Conservation (phyloP, 2,888 invertebrate species). For the Caradrina clavipalpis region DNA sequence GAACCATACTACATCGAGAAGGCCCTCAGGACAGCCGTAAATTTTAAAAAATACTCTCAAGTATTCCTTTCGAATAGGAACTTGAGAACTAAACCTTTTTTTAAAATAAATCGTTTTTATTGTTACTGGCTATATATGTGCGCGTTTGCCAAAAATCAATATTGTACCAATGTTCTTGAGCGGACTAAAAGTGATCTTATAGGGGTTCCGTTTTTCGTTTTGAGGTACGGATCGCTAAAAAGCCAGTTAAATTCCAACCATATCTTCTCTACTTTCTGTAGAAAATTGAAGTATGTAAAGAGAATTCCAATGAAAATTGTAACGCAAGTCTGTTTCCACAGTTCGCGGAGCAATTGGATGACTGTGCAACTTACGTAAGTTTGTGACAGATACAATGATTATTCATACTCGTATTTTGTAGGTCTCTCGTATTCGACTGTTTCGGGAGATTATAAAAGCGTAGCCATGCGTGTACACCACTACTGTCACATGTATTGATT, state of each 20-base stretch:
- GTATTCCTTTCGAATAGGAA: too few relatives aligned
- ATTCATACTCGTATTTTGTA: constrained; percentile 5
- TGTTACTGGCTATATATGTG: too few relatives aligned
- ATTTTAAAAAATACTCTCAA: too few relatives aligned
- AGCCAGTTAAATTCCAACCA: neutral
- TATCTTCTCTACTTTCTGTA: neutral
- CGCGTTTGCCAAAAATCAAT: too few relatives aligned
- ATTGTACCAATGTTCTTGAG: too few relatives aligned
- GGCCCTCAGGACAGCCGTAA: too few relatives aligned
- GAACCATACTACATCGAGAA: too few relatives aligned
- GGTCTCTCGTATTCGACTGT: constrained; percentile 11
- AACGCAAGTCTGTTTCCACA: neutral
- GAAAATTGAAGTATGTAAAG: neutral
- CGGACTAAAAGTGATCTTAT: too few relatives aligned
- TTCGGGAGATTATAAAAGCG: constrained; percentile 21
- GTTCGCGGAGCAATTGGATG: neutral
- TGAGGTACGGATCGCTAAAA: neutral
- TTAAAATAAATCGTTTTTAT: too few relatives aligned
- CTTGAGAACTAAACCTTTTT: too few relatives aligned
- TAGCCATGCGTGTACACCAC: constrained; percentile 14
- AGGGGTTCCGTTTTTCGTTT: too few relatives aligned
- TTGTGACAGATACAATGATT: constrained; percentile 13
- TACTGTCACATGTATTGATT: constrained; percentile 44
- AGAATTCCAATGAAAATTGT: constrained; percentile 1
- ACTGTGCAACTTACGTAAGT: neutral